These are phyloP conservation scores for Caenorhabditis inopinata DNA, from an alignment of 1,140 invertebrate genomes.

Conservation along the genomic window DNA sequence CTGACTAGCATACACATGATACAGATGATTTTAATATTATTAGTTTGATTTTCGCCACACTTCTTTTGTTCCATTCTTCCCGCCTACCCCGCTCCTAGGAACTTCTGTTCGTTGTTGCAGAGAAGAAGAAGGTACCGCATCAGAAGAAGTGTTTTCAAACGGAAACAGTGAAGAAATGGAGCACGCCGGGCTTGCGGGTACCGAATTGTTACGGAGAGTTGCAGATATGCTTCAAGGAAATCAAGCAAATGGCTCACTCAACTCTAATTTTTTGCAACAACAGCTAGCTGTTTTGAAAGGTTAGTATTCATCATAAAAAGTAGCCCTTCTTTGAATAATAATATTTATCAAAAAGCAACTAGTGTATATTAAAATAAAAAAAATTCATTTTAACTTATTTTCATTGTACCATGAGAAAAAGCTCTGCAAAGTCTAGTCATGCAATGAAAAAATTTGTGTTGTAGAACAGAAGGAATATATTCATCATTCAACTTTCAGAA, in stretches of 20 bases:
- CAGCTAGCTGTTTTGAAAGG: background rate
- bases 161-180: constrained; percentile 10
- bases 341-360: background rate
- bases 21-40: constrained; percentile 30
- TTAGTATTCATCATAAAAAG: background rate
- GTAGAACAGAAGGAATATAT: too few relatives aligned
- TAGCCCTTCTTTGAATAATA: background rate
- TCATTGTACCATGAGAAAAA: too few relatives aligned
- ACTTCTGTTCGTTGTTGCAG: constrained; percentile 31
- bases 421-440: too few relatives aligned
- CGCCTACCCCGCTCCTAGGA: background rate
- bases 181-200: background rate
- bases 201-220: background rate
- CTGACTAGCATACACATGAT: constrained; percentile 9
- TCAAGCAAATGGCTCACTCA: background rate
- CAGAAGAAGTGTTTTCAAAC: constrained; percentile 7
- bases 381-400: too few relatives aligned
- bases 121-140: constrained; percentile 7
- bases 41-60: constrained; percentile 21
- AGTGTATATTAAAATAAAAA: too few relatives aligned
- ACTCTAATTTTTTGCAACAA: background rate
- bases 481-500: background rate
- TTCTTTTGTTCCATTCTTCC: background rate
- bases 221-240: background rate
- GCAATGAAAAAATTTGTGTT: too few relatives aligned